Conservation (phyloP, 2,888 invertebrate genomes). For the Tridacna crocea region DNA sequence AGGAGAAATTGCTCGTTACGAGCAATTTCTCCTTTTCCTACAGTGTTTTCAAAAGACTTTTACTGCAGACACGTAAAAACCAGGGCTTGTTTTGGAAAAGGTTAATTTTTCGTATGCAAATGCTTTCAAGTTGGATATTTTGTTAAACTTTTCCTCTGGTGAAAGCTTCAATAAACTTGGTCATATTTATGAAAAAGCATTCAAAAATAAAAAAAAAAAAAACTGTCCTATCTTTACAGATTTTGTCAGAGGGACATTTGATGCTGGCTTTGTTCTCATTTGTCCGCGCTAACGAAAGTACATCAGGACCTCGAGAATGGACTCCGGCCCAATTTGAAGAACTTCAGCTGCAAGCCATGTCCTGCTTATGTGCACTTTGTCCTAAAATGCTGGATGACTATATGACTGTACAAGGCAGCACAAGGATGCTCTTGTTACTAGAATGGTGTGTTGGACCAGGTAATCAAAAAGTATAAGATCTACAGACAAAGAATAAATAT, state of each 20-base stretch:
- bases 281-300: slow-evolving; percentile 81
- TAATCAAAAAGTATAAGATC: slow-evolving; percentile 37
- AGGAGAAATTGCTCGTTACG: no score
- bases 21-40: no score
- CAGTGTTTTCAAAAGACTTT: no score
- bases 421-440: slow-evolving; percentile 81
- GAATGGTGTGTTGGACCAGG: slow-evolving; percentile 84
- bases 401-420: slow-evolving; percentile 83
- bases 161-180: no score
- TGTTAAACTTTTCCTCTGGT: no score
- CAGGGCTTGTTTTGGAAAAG: no score
- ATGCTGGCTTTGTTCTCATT: slow-evolving; percentile 82
- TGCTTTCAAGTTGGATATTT: no score
- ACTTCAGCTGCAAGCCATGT: slow-evolving; percentile 83
- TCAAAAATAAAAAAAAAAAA: no score
- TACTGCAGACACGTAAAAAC: no score
- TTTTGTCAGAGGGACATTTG: slow-evolving; percentile 82
- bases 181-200: no score
- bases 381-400: slow-evolving; percentile 83
- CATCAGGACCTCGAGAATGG: slow-evolving; percentile 79
- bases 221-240: slow-evolving; percentile 61
- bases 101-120: no score
- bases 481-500: no score
- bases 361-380: slow-evolving; percentile 80
- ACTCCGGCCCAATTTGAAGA: slow-evolving; percentile 84